Base-by-base conservation (phyloP, 2,113 vertebrate species). In the Hydrochoerus hydrochaeris region DNA sequence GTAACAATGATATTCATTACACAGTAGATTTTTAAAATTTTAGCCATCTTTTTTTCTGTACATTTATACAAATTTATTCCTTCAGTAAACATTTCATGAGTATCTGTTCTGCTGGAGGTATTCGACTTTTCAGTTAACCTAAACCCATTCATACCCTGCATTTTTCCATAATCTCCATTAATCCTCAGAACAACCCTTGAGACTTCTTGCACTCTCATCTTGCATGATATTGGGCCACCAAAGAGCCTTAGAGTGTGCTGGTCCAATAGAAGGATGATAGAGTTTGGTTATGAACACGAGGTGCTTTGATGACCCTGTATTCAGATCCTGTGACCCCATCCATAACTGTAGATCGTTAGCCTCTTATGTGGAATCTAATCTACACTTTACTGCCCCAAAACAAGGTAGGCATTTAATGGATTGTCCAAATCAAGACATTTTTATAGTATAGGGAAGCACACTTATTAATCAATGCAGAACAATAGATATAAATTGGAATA, bases 41-140 rank as follows among this genome's bases (percentile, higher is more conserved):
- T 69, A 85, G 63, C 24, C 69, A 4, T n/a, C 8, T 62, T 49
- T 90, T 60, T 28, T 32, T 35, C 67, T 54, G 19, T 58, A 9
- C 9, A 26, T 54, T 78, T 90, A n/a, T n/a, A 85, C 20, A 96
- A 92, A 93, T 30, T 7, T 0, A 14, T 87, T 84, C 58, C 62
- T 93, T 77, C 19, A n/a, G 32, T 94, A 62, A 93, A 67, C 11
- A 19, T 86, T 92, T 94, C 82, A 80, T 87, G 85, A 92, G 75
- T 35, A 54, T 85, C 67, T 41, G 5, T n/a, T 84, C 3, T 78
- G 12, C 26, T 90, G 30, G 75, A 82, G 57, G 52, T 38, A 7
- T 28, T 20, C 54, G 12, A n/a, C 11, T 71, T 94, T 58, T 57
- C 26, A 22, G 65, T 85, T 54, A 73, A 69, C 81, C 81, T 49